Conservation (phyloP, 2,113 vertebrate genomes). For the Triplophysa siluroides region DNA sequence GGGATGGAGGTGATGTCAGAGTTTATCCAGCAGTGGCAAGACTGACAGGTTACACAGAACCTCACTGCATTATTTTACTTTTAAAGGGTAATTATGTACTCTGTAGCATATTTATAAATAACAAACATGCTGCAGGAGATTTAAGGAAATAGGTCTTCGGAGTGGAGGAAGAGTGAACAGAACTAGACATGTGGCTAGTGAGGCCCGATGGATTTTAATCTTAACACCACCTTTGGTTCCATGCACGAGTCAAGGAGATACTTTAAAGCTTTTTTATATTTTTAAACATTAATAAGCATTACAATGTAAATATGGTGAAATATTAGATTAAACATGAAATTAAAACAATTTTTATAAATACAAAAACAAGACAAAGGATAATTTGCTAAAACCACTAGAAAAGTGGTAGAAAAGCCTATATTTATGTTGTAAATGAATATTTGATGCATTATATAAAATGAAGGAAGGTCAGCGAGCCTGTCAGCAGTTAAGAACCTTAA, state of each 20-base stretch:
- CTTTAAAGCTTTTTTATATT: too few relatives aligned
- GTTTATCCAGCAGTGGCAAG: not conserved
- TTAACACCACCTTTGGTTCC: too few relatives aligned
- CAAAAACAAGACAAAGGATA: conserved; percentile 6
- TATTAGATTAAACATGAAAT: too few relatives aligned
- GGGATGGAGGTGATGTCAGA: not conserved
- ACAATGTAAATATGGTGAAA: too few relatives aligned
- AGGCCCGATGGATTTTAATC: too few relatives aligned
- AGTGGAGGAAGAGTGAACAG: too few relatives aligned
- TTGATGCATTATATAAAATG: conserved; percentile 59
- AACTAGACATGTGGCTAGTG: too few relatives aligned
- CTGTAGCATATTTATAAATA: not conserved
- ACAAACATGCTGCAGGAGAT: not conserved
- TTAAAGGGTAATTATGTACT: not conserved
- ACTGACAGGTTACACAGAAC: not conserved
- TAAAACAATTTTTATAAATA: too few relatives aligned
- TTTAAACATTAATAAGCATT: too few relatives aligned
- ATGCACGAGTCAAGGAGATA: too few relatives aligned
- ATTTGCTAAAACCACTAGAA: conserved; percentile 38
- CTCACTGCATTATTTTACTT: not conserved
- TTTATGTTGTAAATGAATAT: conserved; percentile 54
- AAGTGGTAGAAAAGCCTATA: conserved; percentile 52
- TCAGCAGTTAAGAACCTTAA: conserved; percentile 45
- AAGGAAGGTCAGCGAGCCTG: conserved; percentile 53
- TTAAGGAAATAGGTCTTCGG: not conserved